A percentile compares a stretch with the other conserved stretches of the same genome.
phyloP scores from a whole-genome alignment of 2,113 vertebrate species.

The Tragelaphus scriptus region DNA sequence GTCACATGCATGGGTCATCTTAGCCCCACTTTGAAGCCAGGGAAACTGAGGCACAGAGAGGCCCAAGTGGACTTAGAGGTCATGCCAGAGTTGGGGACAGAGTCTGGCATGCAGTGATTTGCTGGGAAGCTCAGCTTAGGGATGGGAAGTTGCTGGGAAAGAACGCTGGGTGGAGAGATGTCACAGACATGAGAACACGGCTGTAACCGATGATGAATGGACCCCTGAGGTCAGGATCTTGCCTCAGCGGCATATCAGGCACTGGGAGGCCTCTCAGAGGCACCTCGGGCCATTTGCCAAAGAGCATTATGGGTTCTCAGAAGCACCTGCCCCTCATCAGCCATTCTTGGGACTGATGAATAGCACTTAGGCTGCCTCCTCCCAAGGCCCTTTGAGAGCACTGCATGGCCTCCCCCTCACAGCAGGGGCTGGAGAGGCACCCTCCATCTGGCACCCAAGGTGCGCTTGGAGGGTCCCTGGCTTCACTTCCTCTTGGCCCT shows the following conservation, averaged over 20 bases:
- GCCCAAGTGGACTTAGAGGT: background rate
- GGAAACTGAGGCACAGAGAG: background rate
- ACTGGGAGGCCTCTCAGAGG: background rate
- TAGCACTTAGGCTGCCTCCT: background rate
- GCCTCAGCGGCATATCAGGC: background rate
- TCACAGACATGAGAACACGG: fast-evolving
- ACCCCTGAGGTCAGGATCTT: background rate
- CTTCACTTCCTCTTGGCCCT: background rate
- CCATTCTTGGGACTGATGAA: background rate
- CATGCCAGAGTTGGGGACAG: background rate
- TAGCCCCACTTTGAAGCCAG: background rate
- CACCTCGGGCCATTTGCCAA: background rate
- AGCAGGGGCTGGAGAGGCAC: background rate
- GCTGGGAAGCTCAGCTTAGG: background rate
- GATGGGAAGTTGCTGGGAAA: background rate
- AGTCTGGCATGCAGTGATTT: background rate
- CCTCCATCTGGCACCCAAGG: background rate
- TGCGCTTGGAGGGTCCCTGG: background rate
- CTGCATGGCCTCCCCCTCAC: background rate
- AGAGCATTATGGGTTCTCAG: background rate
- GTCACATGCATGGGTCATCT: background rate
- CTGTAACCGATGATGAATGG: background rate
- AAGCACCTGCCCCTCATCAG: background rate
- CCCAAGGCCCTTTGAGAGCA: background rate
- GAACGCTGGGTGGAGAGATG: fast-evolving